These are phyloP conservation scores for Agrotis segetum DNA, from an alignment of 2,888 invertebrate genomes.

Conservation along the genomic window DNA sequence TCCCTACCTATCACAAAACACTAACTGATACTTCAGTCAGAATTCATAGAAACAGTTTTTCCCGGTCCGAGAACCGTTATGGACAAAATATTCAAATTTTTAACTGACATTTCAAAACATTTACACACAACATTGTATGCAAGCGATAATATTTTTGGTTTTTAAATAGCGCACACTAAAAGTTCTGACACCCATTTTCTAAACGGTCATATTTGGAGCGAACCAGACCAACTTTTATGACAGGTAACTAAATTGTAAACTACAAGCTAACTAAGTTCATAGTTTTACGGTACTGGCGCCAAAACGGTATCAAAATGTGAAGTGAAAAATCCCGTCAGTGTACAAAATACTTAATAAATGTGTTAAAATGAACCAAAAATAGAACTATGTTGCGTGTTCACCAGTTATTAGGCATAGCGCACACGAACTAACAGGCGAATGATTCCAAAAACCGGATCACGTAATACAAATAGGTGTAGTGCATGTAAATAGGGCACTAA, in stretches of 20 bases:
- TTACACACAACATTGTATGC: neutral
- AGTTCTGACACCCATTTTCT: constrained; percentile 39
- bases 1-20: neutral
- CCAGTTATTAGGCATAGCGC: constrained; percentile 55
- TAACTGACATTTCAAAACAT: no score
- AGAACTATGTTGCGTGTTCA: constrained; percentile 55
- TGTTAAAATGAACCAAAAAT: constrained; percentile 52
- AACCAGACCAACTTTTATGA: constrained; percentile 9
- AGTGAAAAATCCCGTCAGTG: constrained; percentile 1
- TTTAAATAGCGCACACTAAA: constrained; percentile 8
- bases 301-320: constrained; percentile 15
- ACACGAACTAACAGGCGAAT: constrained; percentile 56
- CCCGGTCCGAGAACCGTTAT: no score
- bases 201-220: constrained; percentile 13
- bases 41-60: neutral
- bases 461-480: constrained; percentile 56
- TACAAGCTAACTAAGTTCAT: constrained; percentile 10
- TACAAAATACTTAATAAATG: constrained; percentile 20
- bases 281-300: neutral
- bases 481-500: constrained; percentile 56
- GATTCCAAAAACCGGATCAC: constrained; percentile 57
- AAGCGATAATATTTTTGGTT: neutral
- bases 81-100: no score
- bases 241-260: constrained; percentile 20
- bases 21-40: neutral